A percentile compares a stretch with the other conserved stretches of the same genome.
Evolutionary conservation across 53 echinoderm and acorn worm genomes (phyloP).

Genomic region (Astropecten irregularis): DNA sequence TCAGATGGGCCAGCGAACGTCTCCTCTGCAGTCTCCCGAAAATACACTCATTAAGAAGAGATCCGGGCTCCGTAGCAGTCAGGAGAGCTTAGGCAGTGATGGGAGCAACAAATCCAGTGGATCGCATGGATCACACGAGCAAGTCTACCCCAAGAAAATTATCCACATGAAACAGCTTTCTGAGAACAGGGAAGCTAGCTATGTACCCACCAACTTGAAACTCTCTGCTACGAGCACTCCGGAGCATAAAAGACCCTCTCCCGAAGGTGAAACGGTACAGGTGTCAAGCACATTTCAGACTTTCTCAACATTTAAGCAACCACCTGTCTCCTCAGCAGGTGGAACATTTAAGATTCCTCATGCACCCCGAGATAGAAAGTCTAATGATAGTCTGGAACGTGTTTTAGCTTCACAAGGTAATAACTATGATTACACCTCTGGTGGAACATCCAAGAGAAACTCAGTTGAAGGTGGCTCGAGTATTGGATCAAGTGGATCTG

Average conservation of each 20-base stretch:
- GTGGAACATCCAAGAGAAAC: slow-evolving; percentile 69
- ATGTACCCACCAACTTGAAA: slow-evolving; percentile 77
- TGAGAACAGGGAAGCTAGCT: slow-evolving; percentile 71
- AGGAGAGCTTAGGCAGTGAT: slow-evolving; percentile 91
- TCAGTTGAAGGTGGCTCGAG: slow-evolving; percentile 86
- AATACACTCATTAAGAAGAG: slow-evolving; percentile 50
- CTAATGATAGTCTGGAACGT: slow-evolving; percentile 77
- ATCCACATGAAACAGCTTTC: slow-evolving; percentile 48
- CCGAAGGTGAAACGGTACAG: slow-evolving; percentile 11
- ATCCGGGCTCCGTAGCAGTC: slow-evolving; percentile 77
- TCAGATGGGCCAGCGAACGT: slow-evolving; percentile 37
- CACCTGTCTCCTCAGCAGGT: slow-evolving; percentile 20
- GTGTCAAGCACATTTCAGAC: slow-evolving; percentile 13
- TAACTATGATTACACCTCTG: slow-evolving; percentile 27
- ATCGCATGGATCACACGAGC: slow-evolving; percentile 70
- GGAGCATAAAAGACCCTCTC: slow-evolving; percentile 16
- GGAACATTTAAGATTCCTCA: slow-evolving; percentile 23
- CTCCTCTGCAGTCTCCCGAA: slow-evolving; percentile 73
- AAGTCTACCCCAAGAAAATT: slow-evolving; percentile 38
- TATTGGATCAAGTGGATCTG: slow-evolving; percentile 82
- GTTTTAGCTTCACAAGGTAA: slow-evolving; percentile 67
- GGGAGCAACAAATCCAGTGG: slow-evolving; percentile 80
- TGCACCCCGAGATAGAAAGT: slow-evolving; percentile 53
- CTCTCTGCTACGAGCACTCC: slow-evolving; percentile 31
- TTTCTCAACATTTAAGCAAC: slow-evolving; percentile 96